Conservation (phyloP, 2,888 invertebrate species). For the Aelia acuminata region DNA sequence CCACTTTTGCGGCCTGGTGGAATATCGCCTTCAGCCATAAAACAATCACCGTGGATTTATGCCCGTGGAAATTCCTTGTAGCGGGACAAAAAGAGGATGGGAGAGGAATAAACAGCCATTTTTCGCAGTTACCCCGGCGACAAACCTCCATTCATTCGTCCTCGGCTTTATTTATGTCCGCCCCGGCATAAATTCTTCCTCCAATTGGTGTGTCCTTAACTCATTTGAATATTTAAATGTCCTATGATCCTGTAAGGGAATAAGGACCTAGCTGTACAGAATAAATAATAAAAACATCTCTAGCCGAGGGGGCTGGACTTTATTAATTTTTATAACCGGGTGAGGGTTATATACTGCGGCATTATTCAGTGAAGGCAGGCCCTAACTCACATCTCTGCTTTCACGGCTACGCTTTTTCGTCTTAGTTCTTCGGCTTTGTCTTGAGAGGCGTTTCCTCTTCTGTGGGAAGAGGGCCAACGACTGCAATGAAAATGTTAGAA, state of each 20-base stretch:
- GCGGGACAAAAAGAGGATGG: constrained; percentile 6
- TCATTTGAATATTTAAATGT: constrained; percentile 41
- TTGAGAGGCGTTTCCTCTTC: neutral
- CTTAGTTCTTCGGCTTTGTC: neutral
- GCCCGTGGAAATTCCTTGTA: constrained; percentile 26
- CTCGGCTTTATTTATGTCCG: neutral
- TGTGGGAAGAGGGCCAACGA: neutral
- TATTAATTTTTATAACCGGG: constrained; percentile 29
- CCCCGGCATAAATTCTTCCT: constrained; percentile 40
- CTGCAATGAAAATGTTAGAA: neutral
- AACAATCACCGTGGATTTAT: constrained; percentile 29
- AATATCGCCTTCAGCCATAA: constrained; percentile 46
- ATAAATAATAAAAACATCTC: constrained; percentile 40
- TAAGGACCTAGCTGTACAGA: constrained; percentile 18
- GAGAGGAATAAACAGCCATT: constrained; percentile 27
- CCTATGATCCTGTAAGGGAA: constrained; percentile 25
- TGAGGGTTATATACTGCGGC: neutral
- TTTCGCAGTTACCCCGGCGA: constrained; percentile 43
- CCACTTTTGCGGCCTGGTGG: neutral
- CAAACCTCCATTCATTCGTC: constrained; percentile 45
- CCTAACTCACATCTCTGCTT: constrained; percentile 6
- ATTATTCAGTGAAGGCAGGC: constrained; percentile 41
- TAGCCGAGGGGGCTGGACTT: neutral
- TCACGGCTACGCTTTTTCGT: constrained; percentile 23
- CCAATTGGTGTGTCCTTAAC: constrained; percentile 41